Conservation (phyloP, 2,113 vertebrate genomes). For the Ramphastos sulfuratus region DNA sequence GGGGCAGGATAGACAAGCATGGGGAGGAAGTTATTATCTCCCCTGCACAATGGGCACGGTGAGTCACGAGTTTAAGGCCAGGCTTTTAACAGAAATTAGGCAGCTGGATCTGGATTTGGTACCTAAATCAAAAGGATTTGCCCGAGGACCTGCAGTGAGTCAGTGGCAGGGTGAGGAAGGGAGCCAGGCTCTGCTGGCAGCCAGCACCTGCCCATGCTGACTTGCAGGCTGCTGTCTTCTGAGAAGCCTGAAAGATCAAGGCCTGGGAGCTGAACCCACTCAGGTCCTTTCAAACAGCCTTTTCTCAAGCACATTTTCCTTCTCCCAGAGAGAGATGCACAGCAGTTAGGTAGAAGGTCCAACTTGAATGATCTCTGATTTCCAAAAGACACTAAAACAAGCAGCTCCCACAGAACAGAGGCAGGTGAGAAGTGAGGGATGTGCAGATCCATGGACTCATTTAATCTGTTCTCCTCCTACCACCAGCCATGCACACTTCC, state of each 20-base stretch:
- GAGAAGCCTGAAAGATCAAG: neutral
- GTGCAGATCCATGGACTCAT: constrained; percentile 7
- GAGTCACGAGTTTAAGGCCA: constrained; percentile 42
- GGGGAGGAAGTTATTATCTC: constrained; percentile 56
- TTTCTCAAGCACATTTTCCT: neutral
- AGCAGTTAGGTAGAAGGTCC: constrained; percentile 5
- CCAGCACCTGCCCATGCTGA: neutral
- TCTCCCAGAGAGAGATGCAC: neutral
- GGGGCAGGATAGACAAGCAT: constrained; percentile 14
- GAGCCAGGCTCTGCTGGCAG: neutral
- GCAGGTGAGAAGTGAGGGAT: constrained; percentile 1
- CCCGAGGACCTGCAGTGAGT: constrained; percentile 20
- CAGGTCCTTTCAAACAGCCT: neutral
- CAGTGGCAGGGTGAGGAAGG: neutral
- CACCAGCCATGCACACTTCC: neutral
- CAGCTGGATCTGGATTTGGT: constrained; percentile 42
- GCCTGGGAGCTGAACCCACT: neutral
- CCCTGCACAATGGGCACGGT: neutral
- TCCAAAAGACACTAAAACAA: constrained; percentile 4
- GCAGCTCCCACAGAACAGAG: neutral
- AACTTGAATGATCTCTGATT: neutral
- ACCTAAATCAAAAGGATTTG: constrained; percentile 55
- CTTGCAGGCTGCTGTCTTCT: neutral
- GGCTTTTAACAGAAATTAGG: constrained; percentile 41
- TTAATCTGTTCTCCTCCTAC: neutral